A percentile compares a stretch with the other conserved stretches of the same genome.
These are phyloP conservation scores for Agriopis aurantiaria DNA, from an alignment of 2,888 invertebrate species.

Conservation along the genomic window DNA sequence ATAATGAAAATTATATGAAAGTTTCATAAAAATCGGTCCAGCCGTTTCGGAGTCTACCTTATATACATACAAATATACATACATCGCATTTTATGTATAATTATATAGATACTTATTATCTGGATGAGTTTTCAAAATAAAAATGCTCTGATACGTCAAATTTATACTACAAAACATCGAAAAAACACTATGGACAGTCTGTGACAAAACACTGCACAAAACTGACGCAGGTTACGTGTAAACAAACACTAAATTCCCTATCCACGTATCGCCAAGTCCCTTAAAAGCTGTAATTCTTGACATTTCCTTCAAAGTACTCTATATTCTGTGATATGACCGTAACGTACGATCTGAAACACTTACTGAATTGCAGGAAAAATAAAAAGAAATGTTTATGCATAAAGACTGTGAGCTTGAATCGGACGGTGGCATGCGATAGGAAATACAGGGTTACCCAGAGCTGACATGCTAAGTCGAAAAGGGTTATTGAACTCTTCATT, in stretches of 20 bases:
- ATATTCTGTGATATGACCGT: constrained; percentile 36
- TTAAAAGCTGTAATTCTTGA: constrained; percentile 17
- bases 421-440: constrained; percentile 37
- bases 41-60: too few species aligned
- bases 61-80: too few species aligned
- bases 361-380: constrained; percentile 38
- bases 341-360: constrained; percentile 40
- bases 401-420: constrained; percentile 32
- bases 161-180: too few species aligned
- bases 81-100: too few species aligned
- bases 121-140: too few species aligned
- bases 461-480: background rate
- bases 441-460: background rate
- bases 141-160: too few species aligned
- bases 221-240: constrained; percentile 9
- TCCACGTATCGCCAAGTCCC: constrained; percentile 16
- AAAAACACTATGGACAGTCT: background rate
- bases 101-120: too few species aligned
- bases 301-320: constrained; percentile 14
- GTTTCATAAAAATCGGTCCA: too few species aligned
- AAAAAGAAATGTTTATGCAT: constrained; percentile 39
- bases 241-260: constrained; percentile 19
- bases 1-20: too few species aligned
- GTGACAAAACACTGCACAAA: background rate
- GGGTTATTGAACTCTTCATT: background rate